Evolutionary conservation across 2,113 vertebrate species (phyloP).

Genomic region (Anthoscopus minutus): DNA sequence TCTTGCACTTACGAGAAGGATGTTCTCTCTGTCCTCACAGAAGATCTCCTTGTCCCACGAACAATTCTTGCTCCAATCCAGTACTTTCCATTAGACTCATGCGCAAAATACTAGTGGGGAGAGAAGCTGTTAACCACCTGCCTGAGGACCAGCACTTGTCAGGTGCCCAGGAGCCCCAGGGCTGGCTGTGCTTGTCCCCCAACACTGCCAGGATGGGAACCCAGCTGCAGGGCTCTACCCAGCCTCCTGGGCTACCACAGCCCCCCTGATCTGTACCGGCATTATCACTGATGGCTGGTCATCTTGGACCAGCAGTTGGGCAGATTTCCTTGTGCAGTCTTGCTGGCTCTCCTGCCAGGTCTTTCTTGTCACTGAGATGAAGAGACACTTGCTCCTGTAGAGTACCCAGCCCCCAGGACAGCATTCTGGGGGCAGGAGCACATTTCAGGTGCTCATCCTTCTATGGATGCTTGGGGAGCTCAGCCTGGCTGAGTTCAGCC

Average conservation of each 20-base stretch:
- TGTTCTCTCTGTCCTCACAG: fast-evolving
- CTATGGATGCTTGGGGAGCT: fast-evolving
- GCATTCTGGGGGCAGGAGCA: background rate
- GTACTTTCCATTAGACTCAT: fast-evolving
- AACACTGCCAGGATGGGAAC: background rate
- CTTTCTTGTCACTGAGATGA: background rate
- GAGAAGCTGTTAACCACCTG: background rate
- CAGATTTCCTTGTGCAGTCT: fast-evolving
- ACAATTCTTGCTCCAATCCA: fast-evolving
- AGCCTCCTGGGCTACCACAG: background rate
- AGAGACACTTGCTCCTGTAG: conserved; percentile 14
- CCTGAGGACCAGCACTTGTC: background rate
- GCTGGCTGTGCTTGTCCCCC: too few relatives aligned
- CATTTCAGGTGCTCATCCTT: background rate
- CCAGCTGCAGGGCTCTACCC: fast-evolving
- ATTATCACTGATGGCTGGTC: fast-evolving
- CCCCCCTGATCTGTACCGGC: background rate
- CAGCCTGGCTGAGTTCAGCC: background rate
- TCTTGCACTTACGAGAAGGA: fast-evolving
- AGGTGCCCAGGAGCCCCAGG: background rate
- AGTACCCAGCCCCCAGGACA: conserved; percentile 16
- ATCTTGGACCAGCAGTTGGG: background rate
- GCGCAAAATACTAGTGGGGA: background rate
- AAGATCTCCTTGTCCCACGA: fast-evolving
- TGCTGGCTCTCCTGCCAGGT: fast-evolving